Evolutionary conservation across 2,888 invertebrate species (phyloP).

Genomic region (Sclerodermus sp.): DNA sequence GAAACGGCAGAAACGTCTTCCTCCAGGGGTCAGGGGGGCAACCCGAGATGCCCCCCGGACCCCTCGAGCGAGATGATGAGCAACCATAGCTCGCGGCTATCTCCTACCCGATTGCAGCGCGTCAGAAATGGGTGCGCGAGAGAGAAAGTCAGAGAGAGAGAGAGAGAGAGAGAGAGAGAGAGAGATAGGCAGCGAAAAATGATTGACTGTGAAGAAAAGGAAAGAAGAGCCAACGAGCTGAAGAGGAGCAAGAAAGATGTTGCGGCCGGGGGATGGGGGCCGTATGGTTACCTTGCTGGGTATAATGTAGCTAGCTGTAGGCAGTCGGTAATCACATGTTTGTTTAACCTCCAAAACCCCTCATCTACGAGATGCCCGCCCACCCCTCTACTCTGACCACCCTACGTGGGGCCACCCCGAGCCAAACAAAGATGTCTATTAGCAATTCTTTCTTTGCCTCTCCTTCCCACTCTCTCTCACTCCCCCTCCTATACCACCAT

Average conservation of each 20-base stretch:
- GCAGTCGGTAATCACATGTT: slow-evolving; percentile 58
- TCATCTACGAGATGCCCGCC: slow-evolving; percentile 45
- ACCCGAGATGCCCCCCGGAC: slow-evolving; percentile 12
- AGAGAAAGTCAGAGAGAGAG: slow-evolving; percentile 8
- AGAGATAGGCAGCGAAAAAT: slow-evolving; percentile 9
- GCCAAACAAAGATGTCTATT: slow-evolving; percentile 46
- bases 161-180: slow-evolving; percentile 13
- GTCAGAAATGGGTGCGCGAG: slow-evolving; percentile 5
- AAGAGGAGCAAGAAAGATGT: slow-evolving; percentile 10
- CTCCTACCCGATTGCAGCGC: no score
- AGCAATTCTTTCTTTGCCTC: slow-evolving; percentile 15
- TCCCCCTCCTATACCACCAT: slow-evolving; percentile 4
- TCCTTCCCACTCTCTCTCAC: slow-evolving; percentile 7
- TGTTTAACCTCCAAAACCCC: slow-evolving; percentile 58
- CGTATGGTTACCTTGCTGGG: slow-evolving; percentile 49
- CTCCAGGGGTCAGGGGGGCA: slow-evolving; percentile 11
- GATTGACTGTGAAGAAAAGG: slow-evolving; percentile 10
- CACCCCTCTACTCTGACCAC: slow-evolving; percentile 36
- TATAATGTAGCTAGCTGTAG: slow-evolving; percentile 58
- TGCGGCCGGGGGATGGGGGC: slow-evolving; percentile 20
- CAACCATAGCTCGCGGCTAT: slow-evolving; percentile 25
- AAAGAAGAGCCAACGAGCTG: background rate
- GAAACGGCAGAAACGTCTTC: slow-evolving; percentile 25
- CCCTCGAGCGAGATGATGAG: slow-evolving; percentile 29
- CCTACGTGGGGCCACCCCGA: slow-evolving; percentile 50